These are phyloP conservation scores for Cladorhizidae sp. DNA, from an alignment of 37 sponge, comb jelly and placozoan genomes.

Conservation along the genomic window DNA sequence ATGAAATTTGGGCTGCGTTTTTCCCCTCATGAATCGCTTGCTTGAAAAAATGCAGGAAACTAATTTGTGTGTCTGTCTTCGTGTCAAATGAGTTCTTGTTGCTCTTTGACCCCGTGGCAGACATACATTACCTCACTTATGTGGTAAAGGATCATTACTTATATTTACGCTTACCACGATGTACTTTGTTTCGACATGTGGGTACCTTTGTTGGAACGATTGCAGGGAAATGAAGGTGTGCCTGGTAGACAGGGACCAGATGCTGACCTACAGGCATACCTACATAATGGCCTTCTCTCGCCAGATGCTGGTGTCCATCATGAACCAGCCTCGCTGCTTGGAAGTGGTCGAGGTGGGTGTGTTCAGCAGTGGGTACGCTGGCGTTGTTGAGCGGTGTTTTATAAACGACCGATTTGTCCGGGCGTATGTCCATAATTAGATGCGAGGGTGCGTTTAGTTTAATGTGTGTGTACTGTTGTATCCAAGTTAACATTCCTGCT, in stretches of 20 bases:
- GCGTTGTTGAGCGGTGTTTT: too few species aligned
- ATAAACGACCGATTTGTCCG: too few species aligned
- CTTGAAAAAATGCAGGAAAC: constrained; percentile 10
- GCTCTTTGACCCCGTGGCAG: constrained; percentile 8
- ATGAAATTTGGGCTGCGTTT: constrained; percentile 18
- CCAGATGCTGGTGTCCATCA: constrained; percentile 43
- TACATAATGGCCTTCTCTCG: constrained; percentile 64
- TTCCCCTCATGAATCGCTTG: neutral
- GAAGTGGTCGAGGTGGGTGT: constrained; percentile 42
- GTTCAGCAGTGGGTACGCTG: neutral
- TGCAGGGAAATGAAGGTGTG: constrained; percentile 6
- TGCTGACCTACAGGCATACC: neutral
- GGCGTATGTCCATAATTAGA: too few species aligned
- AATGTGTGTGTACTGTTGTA: too few species aligned
- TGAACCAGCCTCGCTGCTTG: constrained; percentile 26
- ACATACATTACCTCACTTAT: too few species aligned
- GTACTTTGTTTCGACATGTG: too few species aligned
- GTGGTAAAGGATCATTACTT: too few species aligned
- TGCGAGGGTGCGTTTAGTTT: too few species aligned
- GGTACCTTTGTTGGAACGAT: too few species aligned
- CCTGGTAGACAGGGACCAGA: neutral
- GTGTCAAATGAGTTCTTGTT: neutral
- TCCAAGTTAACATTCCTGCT: too few species aligned
- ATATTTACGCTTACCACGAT: too few species aligned
- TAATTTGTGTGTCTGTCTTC: neutral